These are phyloP conservation scores for Hydractinia echinata DNA, from an alignment of 30 jellyfish, hydroid and myxozoan genomes.

Conservation along the genomic window DNA sequence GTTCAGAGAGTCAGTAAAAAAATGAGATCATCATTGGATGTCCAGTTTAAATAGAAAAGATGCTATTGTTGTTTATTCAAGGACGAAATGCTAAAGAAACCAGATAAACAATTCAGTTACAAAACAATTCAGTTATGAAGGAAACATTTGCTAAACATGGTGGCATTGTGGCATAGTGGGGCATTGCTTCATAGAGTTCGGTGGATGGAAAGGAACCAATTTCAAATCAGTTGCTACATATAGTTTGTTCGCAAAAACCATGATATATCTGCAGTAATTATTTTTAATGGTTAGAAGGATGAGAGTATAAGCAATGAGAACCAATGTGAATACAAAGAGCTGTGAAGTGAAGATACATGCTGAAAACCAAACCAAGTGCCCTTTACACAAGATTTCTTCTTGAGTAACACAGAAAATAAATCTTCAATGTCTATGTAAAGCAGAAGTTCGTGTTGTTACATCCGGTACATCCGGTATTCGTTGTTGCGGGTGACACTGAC, in stretches of 20 bases:
- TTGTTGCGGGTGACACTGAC: conserved; percentile 26
- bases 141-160: too few species aligned
- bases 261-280: background rate
- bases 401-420: conserved; percentile 3
- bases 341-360: background rate
- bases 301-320: background rate
- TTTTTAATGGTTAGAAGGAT: conserved; percentile 29
- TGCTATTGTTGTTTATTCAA: too few species aligned
- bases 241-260: background rate
- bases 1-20: too few species aligned
- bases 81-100: too few species aligned
- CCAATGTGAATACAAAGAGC: background rate
- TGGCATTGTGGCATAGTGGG: too few species aligned
- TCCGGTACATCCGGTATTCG: background rate
- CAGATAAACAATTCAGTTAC: too few species aligned
- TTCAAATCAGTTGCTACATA: too few species aligned
- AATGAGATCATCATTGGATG: too few species aligned
- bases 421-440: background rate
- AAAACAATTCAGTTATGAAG: too few species aligned
- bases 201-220: too few species aligned
- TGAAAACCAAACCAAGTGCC: conserved; percentile 22
- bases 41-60: too few species aligned
- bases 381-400: conserved; percentile 24
- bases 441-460: background rate
- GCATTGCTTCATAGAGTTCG: too few species aligned